Evolutionary conservation across 2,797 vertebrate species (phyloP), one percentile per base, ranked within the genome.

Genomic region (Numenius phaeopus): DNA sequence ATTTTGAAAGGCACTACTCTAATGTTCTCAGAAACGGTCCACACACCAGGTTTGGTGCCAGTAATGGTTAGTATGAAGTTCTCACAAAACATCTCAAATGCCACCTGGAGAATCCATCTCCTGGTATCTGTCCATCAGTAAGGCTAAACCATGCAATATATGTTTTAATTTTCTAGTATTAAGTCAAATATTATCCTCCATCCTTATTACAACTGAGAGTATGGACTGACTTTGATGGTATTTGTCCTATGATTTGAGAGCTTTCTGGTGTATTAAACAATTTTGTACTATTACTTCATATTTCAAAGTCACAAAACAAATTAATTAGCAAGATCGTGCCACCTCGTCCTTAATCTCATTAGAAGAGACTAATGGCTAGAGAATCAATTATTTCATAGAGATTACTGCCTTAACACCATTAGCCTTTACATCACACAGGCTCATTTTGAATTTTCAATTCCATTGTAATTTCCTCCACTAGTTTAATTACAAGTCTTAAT

Each of bases 261-360:
- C 30, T 55, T 29, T 46, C 18, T 21, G 37, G 21, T 13, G 27
- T 9, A 42, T 47, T 55, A 14, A 46, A 20, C 4, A 23, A 11
- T 9, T 79, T 50, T 72, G 11, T 22, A 22, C 64, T 67, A 30
- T 26, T 24, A 13, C 50, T 58, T 76, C 71, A 8, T 70, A n/a
- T 77, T 89, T 94, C 89, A 57, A 40, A 96, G 70, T 49, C 61
- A 95, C 50, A 89, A 89, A 88, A 27, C 89, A 81, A 89, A 78
- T 86, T 88, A 81, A 89, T 80, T 79, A 92, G 76, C 27, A n/a
- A 40, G 89, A 95, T 80, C 6, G 0, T 15, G 47, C 66, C 91
- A 79, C 57, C 40, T 50, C 34, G 2, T 82, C 80, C 29, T 81
- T 77, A 77, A 92, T 75, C 77, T 62, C 66, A 75, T 65, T 91